Evolutionary conservation across 1,140 invertebrate genomes (phyloP), one percentile per base, ranked within the genome.

Genomic region (Listronotus oregonensis): DNA sequence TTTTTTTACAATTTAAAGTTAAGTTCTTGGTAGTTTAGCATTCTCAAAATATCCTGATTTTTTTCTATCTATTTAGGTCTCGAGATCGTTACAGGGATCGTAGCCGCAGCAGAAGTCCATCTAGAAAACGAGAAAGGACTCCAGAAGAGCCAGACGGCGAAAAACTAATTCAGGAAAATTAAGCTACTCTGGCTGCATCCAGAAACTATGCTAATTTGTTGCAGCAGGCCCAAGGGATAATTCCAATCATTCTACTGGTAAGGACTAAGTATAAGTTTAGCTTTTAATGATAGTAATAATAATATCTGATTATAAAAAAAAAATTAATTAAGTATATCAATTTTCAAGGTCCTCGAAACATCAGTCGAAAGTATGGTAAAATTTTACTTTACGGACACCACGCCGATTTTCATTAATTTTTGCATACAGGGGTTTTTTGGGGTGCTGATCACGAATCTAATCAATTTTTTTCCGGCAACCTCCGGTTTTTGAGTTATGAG

Each of bases 31-130:
- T 14, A 43, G n/a, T 43, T 43, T 6, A 43, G 15, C 6, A 43
- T 43, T 6, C 15, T n/a, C 6, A 43, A 43, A 14, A 43, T n/a
- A 17, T 0, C 12, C 8, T 18, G 54, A 67, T 8, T 58, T 66
- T 10, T 14, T 31, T 51, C 15, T n/a, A 34, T 31, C 15, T 40
- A 17, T 37, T 1, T 49, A 71, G 83, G 59, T 81, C 82, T 15
- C 81, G 83, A 67, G 80, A 82, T 11, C 78, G 83, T 34, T 80
- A 83, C n/a, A 78, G 82, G 54, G 82, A 82, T 49, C 72, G 78
- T 12, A 72, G 75, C 32, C 69, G 75, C 71, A 71, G 71, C 49
- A 67, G 71, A 10, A 74, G 73, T 62, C 80, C 80, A 37, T 83
- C 80, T 37, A 73, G 74, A 49, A 76, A 80, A 43, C 80, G 83